phyloP scores from a whole-genome alignment of 2,797 vertebrate species.

The Myoxocephalus aenaeus region DNA sequence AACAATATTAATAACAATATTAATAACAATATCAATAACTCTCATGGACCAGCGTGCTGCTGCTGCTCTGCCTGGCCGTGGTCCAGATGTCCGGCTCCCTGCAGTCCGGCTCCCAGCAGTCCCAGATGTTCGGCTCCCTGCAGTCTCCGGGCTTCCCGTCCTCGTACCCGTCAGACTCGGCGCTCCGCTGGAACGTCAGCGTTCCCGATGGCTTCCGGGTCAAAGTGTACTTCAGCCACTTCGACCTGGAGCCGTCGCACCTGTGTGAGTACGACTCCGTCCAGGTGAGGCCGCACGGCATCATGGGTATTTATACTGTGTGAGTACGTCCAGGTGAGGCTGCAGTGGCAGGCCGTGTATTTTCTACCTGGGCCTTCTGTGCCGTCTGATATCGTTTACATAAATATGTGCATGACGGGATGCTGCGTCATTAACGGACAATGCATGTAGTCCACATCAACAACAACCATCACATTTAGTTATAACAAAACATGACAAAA shows the following conservation, averaged over 20 bases:
- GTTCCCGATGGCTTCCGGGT: constrained; percentile 89
- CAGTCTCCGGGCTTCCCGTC: constrained; percentile 92
- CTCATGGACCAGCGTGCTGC: not conserved
- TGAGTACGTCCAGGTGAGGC: too few species aligned
- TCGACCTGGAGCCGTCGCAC: constrained; percentile 96
- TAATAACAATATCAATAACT: not conserved
- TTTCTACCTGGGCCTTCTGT: too few species aligned
- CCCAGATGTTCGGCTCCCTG: constrained; percentile 89
- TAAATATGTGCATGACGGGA: too few species aligned
- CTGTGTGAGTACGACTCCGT: constrained; percentile 96
- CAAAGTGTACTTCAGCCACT: constrained; percentile 95
- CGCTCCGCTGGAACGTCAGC: constrained; percentile 90
- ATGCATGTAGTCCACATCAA: too few species aligned
- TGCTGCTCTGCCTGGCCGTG: not conserved
- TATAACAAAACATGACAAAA: too few species aligned
- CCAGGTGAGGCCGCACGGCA: constrained; percentile 85
- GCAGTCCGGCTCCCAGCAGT: constrained; percentile 71
- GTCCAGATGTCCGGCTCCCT: too few species aligned
- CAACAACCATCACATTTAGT: too few species aligned
- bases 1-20: too few species aligned
- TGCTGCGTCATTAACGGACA: too few species aligned
- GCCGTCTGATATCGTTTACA: too few species aligned
- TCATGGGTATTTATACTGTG: not conserved
- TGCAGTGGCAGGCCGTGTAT: too few species aligned
- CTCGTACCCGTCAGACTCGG: constrained; percentile 88